phyloP scores from a whole-genome alignment of 2,888 invertebrate species.

The Troides oblongomaculatus region DNA sequence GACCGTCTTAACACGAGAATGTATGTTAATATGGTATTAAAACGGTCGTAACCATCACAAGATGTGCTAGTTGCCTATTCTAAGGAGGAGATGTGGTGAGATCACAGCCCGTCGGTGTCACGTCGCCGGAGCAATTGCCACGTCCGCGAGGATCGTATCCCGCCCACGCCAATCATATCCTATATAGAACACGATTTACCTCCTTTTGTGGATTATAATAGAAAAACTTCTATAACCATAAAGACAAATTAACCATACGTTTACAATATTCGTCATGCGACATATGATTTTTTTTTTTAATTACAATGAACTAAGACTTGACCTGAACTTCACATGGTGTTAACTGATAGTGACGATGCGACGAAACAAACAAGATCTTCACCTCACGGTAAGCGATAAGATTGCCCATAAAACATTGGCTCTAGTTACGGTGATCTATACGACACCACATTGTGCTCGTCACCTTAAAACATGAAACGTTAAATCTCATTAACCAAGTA shows the following conservation, averaged over 20 bases:
- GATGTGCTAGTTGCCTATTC: constrained; percentile 45
- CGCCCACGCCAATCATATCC: constrained; percentile 32
- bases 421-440: too few relatives aligned
- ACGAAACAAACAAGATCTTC: too few relatives aligned
- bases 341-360: neutral
- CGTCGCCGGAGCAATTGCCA: constrained; percentile 64
- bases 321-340: too few relatives aligned
- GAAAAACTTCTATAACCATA: constrained; percentile 23
- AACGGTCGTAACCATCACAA: constrained; percentile 34
- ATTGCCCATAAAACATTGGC: too few relatives aligned
- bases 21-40: constrained; percentile 31
- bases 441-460: too few relatives aligned
- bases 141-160: constrained; percentile 50
- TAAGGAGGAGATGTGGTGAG: constrained; percentile 42
- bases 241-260: neutral
- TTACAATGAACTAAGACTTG: neutral
- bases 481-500: too few relatives aligned
- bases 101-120: constrained; percentile 51
- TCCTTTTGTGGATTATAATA: constrained; percentile 30
- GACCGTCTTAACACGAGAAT: constrained; percentile 6
- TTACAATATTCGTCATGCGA: neutral
- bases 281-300: neutral
- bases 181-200: constrained; percentile 30
- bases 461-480: too few relatives aligned
- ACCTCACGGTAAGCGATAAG: too few relatives aligned